Evolutionary conservation across 1,140 invertebrate species (phyloP).

Genomic region (Solenopsis fugax): DNA sequence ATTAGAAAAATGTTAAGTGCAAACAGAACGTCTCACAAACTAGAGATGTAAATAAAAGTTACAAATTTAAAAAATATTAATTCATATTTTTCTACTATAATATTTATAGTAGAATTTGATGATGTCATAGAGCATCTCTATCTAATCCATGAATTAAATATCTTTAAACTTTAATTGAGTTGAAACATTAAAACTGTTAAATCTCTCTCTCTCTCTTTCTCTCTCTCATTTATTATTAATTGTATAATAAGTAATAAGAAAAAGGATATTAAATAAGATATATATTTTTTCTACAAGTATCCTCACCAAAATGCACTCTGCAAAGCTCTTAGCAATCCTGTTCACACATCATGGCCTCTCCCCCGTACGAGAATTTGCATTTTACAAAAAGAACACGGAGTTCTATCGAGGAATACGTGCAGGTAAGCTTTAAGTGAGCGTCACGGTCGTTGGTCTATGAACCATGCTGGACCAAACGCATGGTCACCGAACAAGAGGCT

Average conservation of each 20-base stretch:
- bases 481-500: conserved; percentile 77
- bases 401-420: conserved; percentile 78
- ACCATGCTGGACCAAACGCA: conserved; percentile 63
- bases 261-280: background rate
- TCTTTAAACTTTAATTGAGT: background rate
- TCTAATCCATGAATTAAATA: background rate
- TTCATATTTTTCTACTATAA: conserved; percentile 57
- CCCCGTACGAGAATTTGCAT: conserved; percentile 79
- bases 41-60: background rate
- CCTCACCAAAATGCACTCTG: conserved; percentile 52
- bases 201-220: too few species aligned
- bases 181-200: background rate
- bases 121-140: background rate
- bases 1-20: background rate
- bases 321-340: conserved; percentile 56
- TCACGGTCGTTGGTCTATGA: conserved; percentile 73
- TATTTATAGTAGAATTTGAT: conserved; percentile 49
- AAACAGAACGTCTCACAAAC: background rate
- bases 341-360: conserved; percentile 66
- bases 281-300: conserved; percentile 14
- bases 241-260: background rate
- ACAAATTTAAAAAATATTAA: conserved; percentile 45
- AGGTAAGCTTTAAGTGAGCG: conserved; percentile 76
- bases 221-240: background rate
- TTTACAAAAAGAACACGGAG: conserved; percentile 77